Evolutionary conservation across 2,113 vertebrate genomes (phyloP), one percentile per base, ranked within the genome.

Genomic region (Leptocoma aspasia): DNA sequence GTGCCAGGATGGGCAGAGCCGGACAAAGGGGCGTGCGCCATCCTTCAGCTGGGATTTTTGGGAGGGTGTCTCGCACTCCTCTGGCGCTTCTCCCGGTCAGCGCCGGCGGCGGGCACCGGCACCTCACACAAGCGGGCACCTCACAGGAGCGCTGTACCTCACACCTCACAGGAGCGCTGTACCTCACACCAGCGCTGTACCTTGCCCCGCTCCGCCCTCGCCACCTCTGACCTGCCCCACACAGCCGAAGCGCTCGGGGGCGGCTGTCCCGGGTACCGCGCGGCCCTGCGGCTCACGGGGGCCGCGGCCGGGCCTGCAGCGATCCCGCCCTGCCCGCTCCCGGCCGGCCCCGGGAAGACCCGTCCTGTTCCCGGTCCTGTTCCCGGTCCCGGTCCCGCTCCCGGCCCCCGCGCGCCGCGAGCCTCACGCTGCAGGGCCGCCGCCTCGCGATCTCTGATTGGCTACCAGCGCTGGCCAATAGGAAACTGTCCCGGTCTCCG

Each of bases 401-500:
- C 69, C 33, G 4, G 7, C 23, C 41, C 41, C 37, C 79, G 28
- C 53, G 18, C 23, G 3, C 53, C 54, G 8, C 66, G 8, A 17
- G 3, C 45, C 80, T 85, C 82, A 73, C 59, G 50, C 50, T 8
- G 24, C 11, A 3, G 10, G 24, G 16, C 50, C 42, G 3, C 7
- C 5, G 0, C n/a, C 6, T 23, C 42, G 20, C 22, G 13, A 7
- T 12, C 16, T 64, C 90, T 63, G 44, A 97, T 71, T 88, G 77
- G 76, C 13, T 53, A 37, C 3, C 12, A 28, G 12, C 66, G 30
- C 44, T 12, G 45, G 24, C 92, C 90, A 77, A 86, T 63, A 19
- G 66, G 6, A 39, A 13, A 1, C 68, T 15, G 4, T 2, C 0
- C 5, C 7, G 5, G 13, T n/a, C 35, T 5, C 15, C 50, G 16